Base-by-base conservation (phyloP, 2,888 invertebrate species). In the Trilocha varians region DNA sequence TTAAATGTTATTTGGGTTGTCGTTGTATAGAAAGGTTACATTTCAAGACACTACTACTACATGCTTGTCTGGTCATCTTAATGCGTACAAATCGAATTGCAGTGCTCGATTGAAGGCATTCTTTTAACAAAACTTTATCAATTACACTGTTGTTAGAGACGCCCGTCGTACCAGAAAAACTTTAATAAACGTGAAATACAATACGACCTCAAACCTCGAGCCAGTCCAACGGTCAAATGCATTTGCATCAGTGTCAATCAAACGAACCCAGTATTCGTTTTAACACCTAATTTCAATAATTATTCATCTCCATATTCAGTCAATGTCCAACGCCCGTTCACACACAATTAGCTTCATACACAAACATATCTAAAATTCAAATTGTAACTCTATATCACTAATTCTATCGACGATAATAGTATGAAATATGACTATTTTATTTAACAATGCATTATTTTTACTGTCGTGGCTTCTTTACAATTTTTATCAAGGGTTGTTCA, bases 341-440 rank as follows among this genome's bases (percentile, higher is more conserved):
- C 84, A 84, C 84, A 84, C 82, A 83, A 85, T 85, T 85, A 85
- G 80, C 65, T 74, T 48, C 67, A 79, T 84, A 82, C 79, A 67
- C 67, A 72, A 74, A 74, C 66, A 73, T 66, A 83, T 82, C 67
- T 76, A 57, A 77, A 79, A 77, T 84, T 78, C 66, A 73, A 69
- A 79, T 76, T 59, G 78, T 80, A 80, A 83, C 62, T 59, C 67
- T 67, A 82, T 78, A 79, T 73, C 68, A 60, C 61, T 74, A 75
- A 75, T 77, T 71, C 69, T 59, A 73, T 75, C 69, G 68, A 40
- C 44, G 53, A 69, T 62, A 71, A 76, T 59, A 54, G 55, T 54
- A 66, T 75, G 73, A 79, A 83, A 82, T 82, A 77, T 82, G 76
- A 75, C 67, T 79, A 25, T 70, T 75, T 62, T 59, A 54, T 57